Evolutionary conservation across 1,140 invertebrate genomes (phyloP), one percentile per base, ranked within the genome.

Genomic region (Proales similis): DNA sequence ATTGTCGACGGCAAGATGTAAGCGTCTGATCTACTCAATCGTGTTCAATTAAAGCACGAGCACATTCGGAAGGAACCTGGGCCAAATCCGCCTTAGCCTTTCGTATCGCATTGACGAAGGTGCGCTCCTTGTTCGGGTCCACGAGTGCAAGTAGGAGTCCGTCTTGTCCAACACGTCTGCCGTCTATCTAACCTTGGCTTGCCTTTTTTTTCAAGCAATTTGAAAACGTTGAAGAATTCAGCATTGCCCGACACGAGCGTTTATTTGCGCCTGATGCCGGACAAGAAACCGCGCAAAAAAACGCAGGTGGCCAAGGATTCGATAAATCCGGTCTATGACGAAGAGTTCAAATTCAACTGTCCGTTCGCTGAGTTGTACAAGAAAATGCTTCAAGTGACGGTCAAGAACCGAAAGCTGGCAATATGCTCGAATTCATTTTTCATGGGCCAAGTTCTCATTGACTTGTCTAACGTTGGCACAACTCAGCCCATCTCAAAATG

Each of bases 201-300:
- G 14, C 33, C 14, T 36, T 36, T 36, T 36, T 36, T 36, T 36
- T 36, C 9, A 36, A 36, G 14, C 33, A 36, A 36, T 9, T 36
- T 14, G 14, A 36, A 9, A 36, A 36, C 33, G n/a, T n/a, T n/a
- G n/a, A n/a, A n/a, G n/a, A n/a, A 85, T 14, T 82, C 81, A 48
- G 88, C 88, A 71, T 84, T 92, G 66, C 89, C 90, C 1, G 90
- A 95, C 78, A 90, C 90, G 0, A 94, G 94, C 72, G 88, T 94
- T 0, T 91, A 92, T 70, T 74, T 94, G 17, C 92, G 94, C 72
- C 79, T 95, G 32, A 75, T 93, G 32, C 90, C 90, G 0, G 90
- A 90, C 65, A 88, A 87, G 74, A 86, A 89, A 67, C 84, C 84
- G 0, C 94, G 94, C 75, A 81, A 87, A 27, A 94, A 93, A 76